phyloP scores from a whole-genome alignment of 2,797 vertebrate species.

The Coendou prehensilis region DNA sequence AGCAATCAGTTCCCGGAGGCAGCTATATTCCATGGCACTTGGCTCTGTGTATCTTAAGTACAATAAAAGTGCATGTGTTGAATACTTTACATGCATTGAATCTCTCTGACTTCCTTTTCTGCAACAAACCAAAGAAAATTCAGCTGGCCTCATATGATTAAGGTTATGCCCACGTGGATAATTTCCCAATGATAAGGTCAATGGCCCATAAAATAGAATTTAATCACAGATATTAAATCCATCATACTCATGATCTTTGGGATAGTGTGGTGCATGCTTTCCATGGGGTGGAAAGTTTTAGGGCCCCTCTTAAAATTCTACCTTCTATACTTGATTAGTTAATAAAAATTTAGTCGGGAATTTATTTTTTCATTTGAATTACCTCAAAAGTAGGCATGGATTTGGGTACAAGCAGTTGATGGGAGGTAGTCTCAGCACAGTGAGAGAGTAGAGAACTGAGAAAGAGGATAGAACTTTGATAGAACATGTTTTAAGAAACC shows the following conservation, averaged over 20 bases:
- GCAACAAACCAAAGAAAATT: neutral
- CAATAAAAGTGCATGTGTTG: neutral
- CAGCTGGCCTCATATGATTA: neutral
- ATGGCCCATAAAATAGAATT: neutral
- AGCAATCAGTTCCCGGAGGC: neutral
- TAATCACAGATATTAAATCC: neutral
- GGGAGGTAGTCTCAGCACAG: neutral
- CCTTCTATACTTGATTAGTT: neutral
- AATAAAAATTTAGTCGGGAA: neutral
- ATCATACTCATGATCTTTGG: neutral
- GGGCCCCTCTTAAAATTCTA: neutral
- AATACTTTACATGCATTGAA: neutral
- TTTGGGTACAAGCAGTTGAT: neutral
- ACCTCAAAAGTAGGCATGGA: neutral
- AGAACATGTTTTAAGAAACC: neutral
- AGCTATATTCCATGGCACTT: neutral
- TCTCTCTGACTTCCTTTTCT: neutral
- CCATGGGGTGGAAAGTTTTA: neutral
- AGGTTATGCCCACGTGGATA: neutral
- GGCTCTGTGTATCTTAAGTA: neutral
- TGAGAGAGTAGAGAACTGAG: neutral
- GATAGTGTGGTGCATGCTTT: neutral
- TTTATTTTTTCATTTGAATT: neutral
- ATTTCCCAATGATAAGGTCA: neutral
- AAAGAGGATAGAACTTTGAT: neutral